Evolutionary conservation across 2,888 invertebrate genomes (phyloP), one percentile per base, ranked within the genome.

Genomic region (Biston betularia): DNA sequence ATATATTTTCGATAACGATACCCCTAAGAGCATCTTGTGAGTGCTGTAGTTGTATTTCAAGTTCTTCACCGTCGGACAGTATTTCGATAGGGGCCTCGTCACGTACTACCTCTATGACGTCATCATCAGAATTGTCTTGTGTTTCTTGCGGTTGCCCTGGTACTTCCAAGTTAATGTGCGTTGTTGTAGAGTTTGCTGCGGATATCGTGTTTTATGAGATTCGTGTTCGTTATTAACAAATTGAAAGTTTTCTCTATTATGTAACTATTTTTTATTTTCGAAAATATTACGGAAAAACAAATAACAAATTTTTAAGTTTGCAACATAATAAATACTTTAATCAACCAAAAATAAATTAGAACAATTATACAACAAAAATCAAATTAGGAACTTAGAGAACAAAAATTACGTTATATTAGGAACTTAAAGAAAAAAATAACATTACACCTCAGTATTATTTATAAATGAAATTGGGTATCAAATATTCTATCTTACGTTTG

Each of bases 51-150:
- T 84, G 81, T 7, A 83, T 63, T 74, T 89, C 89, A 14, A 81
- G 70, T 77, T 93, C 93, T 80, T 93, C 92, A 6, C 86, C 89
- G 34, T 93, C 93, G 0, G 93, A 93, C 34, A 93, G 71, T 71
- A 93, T 92, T 82, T 89, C 89, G 34, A 93, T 93, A 2, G 93
- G 92, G 7, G 90, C 89, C 72, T 93, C 92, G 68, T 92, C 91
- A 77, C 89, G 81, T 7, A 92, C 88, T 42, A 93, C 92, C 83
- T 93, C 93, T 52, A 93, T 92, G 11, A 92, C 92, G 60, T 92
- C 93, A 79, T 93, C 93, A 65, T 93, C 93, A 1, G 93, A 93
- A 34, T 81, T 80, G 52, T 85, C 82, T 12, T 76, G 74, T 4
- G 14, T 65, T 59, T 12, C 71, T 63, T 55, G 67, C 6, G 52